phyloP scores from a whole-genome alignment of 2,113 vertebrate genomes.

The Tor tambroides region DNA sequence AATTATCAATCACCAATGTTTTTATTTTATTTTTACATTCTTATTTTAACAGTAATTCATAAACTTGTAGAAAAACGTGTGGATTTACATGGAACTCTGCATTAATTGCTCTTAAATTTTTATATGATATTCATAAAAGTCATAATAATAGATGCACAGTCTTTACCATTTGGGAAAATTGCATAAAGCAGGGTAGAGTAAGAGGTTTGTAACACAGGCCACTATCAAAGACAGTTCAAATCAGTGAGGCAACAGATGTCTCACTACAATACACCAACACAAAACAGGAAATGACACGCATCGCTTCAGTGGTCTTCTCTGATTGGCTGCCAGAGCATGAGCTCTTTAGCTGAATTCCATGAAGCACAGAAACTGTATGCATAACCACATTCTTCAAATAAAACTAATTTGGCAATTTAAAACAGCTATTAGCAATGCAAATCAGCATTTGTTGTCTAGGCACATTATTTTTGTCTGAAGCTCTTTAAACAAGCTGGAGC shows the following conservation, averaged over 20 bases:
- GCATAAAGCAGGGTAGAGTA: background rate
- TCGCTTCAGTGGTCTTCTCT: background rate
- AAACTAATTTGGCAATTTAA: background rate
- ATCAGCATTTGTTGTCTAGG: background rate
- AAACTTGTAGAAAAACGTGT: background rate
- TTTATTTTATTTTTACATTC: background rate
- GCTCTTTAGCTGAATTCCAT: background rate
- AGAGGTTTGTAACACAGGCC: background rate
- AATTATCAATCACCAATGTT: slow-evolving; percentile 21
- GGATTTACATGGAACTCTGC: background rate
- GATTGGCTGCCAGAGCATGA: background rate
- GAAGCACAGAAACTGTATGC: background rate
- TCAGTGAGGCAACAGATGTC: background rate
- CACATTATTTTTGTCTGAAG: background rate
- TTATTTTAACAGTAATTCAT: background rate
- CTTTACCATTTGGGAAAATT: background rate
- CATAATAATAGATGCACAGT: background rate
- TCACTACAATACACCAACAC: background rate
- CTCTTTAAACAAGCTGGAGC: background rate
- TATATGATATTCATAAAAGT: background rate
- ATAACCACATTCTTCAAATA: background rate
- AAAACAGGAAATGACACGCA: background rate
- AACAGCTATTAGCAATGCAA: slow-evolving; percentile 23
- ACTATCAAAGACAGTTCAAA: no score
- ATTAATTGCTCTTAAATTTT: background rate